A percentile compares a stretch with the other conserved stretches of the same genome.
Evolutionary conservation across 2,113 vertebrate species (phyloP).

Genomic region (Brachyistius frenatus): DNA sequence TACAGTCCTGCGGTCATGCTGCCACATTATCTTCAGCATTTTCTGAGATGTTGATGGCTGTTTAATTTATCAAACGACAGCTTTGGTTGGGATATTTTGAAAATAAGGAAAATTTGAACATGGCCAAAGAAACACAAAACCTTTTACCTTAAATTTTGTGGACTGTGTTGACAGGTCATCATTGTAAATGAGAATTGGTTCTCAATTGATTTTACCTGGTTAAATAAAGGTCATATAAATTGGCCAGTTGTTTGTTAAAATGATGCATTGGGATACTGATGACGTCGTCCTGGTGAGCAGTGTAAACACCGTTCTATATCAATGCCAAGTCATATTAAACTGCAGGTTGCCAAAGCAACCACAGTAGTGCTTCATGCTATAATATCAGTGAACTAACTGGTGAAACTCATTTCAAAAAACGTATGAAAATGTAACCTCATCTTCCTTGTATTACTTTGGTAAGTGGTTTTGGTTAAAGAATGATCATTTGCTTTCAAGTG

Average conservation of each 20-base stretch:
- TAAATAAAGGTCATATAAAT: no score
- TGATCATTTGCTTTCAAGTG: background rate
- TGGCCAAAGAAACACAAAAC: background rate
- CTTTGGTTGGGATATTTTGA: no score
- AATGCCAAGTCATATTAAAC: background rate
- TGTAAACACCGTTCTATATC: background rate
- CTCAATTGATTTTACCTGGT: no score
- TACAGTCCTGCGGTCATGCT: background rate
- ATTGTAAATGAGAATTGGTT: no score
- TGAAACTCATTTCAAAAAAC: background rate
- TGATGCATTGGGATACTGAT: background rate
- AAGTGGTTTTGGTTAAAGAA: background rate
- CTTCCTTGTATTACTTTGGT: constrained; percentile 24
- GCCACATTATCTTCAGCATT: no score
- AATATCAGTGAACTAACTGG: constrained; percentile 1
- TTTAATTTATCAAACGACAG: no score
- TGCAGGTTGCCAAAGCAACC: constrained; percentile 1
- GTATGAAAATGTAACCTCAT: background rate
- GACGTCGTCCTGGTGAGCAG: background rate
- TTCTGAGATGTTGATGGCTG: no score
- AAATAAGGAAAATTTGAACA: no score
- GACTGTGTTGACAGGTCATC: no score
- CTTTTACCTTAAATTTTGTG: background rate
- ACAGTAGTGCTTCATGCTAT: background rate
- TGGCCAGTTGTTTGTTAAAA: background rate